These are phyloP conservation scores for Beris chalybata DNA, from an alignment of 2,888 invertebrate species.

Conservation along the genomic window DNA sequence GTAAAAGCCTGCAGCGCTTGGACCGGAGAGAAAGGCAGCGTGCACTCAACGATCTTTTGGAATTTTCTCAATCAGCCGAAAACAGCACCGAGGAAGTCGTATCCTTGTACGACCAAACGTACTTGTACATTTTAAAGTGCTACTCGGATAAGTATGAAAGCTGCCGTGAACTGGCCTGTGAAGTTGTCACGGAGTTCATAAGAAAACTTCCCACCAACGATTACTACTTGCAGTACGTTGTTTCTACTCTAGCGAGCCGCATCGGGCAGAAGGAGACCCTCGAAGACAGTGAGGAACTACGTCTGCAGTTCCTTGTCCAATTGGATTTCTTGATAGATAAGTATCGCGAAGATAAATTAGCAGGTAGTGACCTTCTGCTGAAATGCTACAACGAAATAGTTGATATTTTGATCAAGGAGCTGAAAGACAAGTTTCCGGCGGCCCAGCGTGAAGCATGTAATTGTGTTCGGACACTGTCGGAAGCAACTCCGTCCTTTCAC, in stretches of 20 bases:
- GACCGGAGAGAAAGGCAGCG: constrained; percentile 40
- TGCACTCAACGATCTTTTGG: constrained; percentile 40
- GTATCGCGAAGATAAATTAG: constrained; percentile 59
- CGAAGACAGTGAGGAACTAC: constrained; percentile 77
- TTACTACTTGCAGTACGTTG: constrained; percentile 72
- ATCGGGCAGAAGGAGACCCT: constrained; percentile 75
- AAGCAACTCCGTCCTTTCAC: constrained; percentile 71
- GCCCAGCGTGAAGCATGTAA: constrained; percentile 78
- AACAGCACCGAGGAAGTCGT: constrained; percentile 10
- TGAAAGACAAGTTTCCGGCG: constrained; percentile 77
- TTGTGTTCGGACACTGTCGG: constrained; percentile 68
- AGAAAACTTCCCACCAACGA: constrained; percentile 65
- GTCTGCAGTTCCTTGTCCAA: constrained; percentile 68
- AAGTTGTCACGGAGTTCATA: constrained; percentile 47
- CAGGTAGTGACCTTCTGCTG: constrained; percentile 52
- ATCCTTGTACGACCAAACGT: constrained; percentile 48
- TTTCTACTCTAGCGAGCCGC: constrained; percentile 75
- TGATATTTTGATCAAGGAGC: constrained; percentile 70
- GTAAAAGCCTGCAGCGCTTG: constrained; percentile 38
- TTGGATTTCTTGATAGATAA: constrained; percentile 67
- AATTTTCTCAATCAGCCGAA: neutral
- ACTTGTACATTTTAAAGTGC: constrained; percentile 53
- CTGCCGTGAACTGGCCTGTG: constrained; percentile 48
- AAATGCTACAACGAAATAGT: constrained; percentile 63
- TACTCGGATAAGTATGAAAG: constrained; percentile 53